phyloP scores from a whole-genome alignment of 2,888 invertebrate species.

The Macrosoma leucophasiata region DNA sequence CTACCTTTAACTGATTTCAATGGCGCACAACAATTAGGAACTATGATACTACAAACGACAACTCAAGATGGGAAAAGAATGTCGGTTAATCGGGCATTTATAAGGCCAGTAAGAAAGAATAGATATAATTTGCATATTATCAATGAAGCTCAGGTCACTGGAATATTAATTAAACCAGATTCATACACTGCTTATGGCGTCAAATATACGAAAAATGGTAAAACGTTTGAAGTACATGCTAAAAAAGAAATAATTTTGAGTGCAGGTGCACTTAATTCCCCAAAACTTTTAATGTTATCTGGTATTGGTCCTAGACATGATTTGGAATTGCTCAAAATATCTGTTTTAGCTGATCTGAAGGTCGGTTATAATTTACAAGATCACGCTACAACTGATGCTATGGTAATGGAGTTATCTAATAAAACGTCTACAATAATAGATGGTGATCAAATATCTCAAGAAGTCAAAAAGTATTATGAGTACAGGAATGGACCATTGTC shows the following conservation, averaged over 20 bases:
- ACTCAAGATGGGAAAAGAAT: constrained; percentile 72
- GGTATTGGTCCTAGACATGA: constrained; percentile 77
- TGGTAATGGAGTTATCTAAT: constrained; percentile 71
- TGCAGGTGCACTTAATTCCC: constrained; percentile 76
- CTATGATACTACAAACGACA: constrained; percentile 77
- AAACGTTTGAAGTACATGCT: constrained; percentile 39
- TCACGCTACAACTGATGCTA: constrained; percentile 74
- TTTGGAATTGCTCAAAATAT: constrained; percentile 57
- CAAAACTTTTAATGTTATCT: constrained; percentile 78
- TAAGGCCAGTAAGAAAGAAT: constrained; percentile 75
- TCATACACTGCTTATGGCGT: constrained; percentile 43
- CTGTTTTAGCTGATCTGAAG: constrained; percentile 76
- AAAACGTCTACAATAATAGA: constrained; percentile 60
- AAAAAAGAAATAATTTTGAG: constrained; percentile 77
- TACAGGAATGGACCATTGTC: constrained; percentile 57
- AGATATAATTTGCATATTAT: constrained; percentile 63
- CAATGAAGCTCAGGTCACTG: constrained; percentile 69
- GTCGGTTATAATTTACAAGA: constrained; percentile 86
- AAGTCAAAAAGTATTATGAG: constrained; percentile 51
- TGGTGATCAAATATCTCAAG: constrained; percentile 42
- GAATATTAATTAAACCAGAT: constrained; percentile 68
- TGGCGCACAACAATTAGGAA: constrained; percentile 72
- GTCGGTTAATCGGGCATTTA: constrained; percentile 78
- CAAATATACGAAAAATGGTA: constrained; percentile 38
- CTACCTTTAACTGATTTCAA: constrained; percentile 75